A percentile compares a stretch with the other conserved stretches of the same genome.
These are phyloP conservation scores for Eunapius fragilis DNA, from an alignment of 37 sponge, comb jelly and placozoan genomes.

Conservation along the genomic window DNA sequence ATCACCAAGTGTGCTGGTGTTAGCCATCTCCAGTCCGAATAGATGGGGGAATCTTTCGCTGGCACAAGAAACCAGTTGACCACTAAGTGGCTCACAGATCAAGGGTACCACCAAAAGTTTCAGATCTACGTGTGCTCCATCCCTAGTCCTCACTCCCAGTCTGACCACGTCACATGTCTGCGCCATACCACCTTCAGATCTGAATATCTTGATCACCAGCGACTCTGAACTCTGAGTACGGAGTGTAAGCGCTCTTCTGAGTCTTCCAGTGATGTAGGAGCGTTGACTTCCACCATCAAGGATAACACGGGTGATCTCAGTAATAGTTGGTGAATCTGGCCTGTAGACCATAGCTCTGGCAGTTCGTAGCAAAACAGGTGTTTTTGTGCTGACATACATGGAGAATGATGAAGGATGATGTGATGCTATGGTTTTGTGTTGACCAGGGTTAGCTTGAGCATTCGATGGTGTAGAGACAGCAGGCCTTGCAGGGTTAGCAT, in stretches of 20 bases:
- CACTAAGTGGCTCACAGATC: constrained; percentile 37
- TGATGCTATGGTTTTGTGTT: constrained; percentile 8
- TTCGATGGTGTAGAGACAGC: not conserved
- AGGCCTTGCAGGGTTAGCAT: not conserved
- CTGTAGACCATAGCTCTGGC: constrained; percentile 12
- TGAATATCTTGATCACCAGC: constrained; percentile 13
- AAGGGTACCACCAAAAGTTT: constrained; percentile 6
- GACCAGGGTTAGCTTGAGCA: not conserved
- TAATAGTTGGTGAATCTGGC: not conserved
- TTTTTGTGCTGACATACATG: constrained; percentile 1
- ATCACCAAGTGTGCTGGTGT: constrained; percentile 5
- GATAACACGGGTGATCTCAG: constrained; percentile 4
- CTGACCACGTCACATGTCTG: constrained; percentile 8
- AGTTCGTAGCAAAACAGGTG: constrained; percentile 21
- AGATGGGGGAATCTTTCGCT: constrained; percentile 8
- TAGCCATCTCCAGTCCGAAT: constrained; percentile 17
- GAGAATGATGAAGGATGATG: not conserved
- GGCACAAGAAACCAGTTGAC: constrained; percentile 10
- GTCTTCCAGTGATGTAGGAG: constrained; percentile 5
- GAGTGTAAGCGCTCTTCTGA: not conserved
- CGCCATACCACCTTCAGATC: not conserved
- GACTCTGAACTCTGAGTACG: not conserved
- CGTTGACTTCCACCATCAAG: constrained; percentile 21
- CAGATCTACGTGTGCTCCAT: constrained; percentile 14
- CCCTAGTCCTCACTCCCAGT: constrained; percentile 2